These are phyloP conservation scores for Sorex araneus DNA, from an alignment of 2,113 vertebrate species.

Conservation along the genomic window DNA sequence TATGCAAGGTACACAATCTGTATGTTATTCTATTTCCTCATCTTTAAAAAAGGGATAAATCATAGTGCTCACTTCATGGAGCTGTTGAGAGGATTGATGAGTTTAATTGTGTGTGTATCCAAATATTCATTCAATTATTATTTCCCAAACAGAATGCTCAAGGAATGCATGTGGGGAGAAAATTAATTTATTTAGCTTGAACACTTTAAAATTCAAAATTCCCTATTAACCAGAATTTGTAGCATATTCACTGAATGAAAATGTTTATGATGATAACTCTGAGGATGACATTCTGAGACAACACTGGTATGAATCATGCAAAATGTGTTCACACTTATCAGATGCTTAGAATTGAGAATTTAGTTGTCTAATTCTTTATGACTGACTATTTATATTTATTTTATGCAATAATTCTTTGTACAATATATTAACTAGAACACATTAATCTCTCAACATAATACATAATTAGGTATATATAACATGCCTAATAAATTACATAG, in stretches of 20 bases:
- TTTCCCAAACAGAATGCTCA: background rate
- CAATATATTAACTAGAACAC: background rate
- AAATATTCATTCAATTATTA: background rate
- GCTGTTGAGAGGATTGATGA: background rate
- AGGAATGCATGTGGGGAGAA: background rate
- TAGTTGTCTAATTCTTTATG: background rate
- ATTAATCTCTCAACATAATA: slow-evolving; percentile 33
- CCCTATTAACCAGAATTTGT: background rate
- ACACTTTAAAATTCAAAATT: slow-evolving; percentile 1
- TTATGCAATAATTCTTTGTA: slow-evolving; percentile 29
- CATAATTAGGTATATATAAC: background rate
- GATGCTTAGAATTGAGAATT: background rate
- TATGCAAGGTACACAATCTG: background rate
- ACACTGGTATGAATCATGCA: background rate
- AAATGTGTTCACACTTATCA: background rate
- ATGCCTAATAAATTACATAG: background rate
- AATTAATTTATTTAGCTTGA: slow-evolving; percentile 15
- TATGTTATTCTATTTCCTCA: background rate
- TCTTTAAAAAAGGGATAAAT: background rate
- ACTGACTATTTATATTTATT: background rate
- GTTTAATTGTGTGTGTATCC: background rate
- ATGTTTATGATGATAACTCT: background rate
- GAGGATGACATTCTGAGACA: background rate
- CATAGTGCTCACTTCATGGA: background rate
- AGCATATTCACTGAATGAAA: background rate